Evolutionary conservation across 2,888 invertebrate genomes (phyloP).

Genomic region (Formica aserva): DNA sequence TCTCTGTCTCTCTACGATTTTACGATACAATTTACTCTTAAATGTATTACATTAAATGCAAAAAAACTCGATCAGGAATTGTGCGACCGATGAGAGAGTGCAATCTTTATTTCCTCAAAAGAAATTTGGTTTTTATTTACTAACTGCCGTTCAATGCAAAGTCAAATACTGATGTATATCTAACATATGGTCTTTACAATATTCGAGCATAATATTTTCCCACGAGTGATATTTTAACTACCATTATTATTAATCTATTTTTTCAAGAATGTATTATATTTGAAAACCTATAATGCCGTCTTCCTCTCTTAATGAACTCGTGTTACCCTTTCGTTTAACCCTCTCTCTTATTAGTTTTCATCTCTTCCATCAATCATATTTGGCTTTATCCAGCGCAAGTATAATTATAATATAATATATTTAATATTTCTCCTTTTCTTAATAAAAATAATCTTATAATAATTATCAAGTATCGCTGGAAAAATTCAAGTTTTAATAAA

Average conservation of each 20-base stretch:
- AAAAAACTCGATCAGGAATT: not conserved
- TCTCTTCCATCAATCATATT: not conserved
- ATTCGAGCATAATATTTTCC: not conserved
- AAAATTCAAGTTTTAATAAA: not conserved
- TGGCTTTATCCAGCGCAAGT: not conserved
- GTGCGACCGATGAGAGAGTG: not conserved
- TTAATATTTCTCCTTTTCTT: not conserved
- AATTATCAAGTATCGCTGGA: not conserved
- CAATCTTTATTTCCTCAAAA: not conserved
- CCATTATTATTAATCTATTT: not conserved
- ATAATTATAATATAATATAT: not conserved
- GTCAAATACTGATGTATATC: constrained; percentile 61
- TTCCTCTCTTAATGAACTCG: not conserved
- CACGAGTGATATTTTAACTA: not conserved
- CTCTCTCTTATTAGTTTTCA: not conserved
- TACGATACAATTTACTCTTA: not conserved
- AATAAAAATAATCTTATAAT: not conserved
- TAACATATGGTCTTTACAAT: not conserved
- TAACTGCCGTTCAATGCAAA: constrained; percentile 52
- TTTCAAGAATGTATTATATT: not conserved
- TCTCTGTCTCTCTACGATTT: not conserved
- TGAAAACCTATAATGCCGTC: not conserved
- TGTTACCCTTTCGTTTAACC: not conserved
- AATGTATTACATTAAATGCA: not conserved
- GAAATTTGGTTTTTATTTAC: constrained; percentile 51